phyloP scores from a whole-genome alignment of 2,113 vertebrate species.

The Phocoena sinus region DNA sequence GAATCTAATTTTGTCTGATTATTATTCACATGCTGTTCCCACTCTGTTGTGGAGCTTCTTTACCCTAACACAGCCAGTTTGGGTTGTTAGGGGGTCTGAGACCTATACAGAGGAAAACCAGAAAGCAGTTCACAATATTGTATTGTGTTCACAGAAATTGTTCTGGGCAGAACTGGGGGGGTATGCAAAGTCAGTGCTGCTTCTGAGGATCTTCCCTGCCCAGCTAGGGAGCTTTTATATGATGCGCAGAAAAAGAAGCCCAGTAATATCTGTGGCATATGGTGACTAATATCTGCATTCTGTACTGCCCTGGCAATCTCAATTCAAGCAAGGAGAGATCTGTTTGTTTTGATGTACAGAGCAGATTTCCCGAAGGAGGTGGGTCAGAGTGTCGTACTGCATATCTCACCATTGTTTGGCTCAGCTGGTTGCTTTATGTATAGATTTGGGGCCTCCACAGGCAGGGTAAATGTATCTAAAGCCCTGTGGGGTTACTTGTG shows the following conservation, averaged over 20 bases:
- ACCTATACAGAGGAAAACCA: background rate
- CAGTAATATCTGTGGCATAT: background rate
- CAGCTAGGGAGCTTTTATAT: background rate
- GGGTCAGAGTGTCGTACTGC: background rate
- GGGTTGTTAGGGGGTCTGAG: background rate
- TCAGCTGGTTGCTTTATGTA: background rate
- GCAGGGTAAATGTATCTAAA: background rate
- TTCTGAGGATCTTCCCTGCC: background rate
- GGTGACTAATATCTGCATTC: background rate
- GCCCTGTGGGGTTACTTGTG: background rate
- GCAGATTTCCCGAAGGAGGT: background rate
- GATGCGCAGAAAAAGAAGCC: background rate
- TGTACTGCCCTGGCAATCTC: background rate
- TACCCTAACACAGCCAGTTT: background rate
- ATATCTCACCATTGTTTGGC: background rate
- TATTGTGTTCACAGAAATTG: conserved; percentile 23
- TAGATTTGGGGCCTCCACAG: background rate
- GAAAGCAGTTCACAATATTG: background rate
- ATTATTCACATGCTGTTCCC: background rate
- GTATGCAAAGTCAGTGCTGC: background rate
- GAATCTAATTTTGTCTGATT: conserved; percentile 16
- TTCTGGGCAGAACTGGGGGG: background rate
- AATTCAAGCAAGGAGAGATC: background rate
- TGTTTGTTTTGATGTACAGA: background rate
- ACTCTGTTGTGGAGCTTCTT: background rate